A percentile compares a stretch with the other conserved stretches of the same genome.
phyloP scores from a whole-genome alignment of 2,797 vertebrate species.

The Carapus acus region DNA sequence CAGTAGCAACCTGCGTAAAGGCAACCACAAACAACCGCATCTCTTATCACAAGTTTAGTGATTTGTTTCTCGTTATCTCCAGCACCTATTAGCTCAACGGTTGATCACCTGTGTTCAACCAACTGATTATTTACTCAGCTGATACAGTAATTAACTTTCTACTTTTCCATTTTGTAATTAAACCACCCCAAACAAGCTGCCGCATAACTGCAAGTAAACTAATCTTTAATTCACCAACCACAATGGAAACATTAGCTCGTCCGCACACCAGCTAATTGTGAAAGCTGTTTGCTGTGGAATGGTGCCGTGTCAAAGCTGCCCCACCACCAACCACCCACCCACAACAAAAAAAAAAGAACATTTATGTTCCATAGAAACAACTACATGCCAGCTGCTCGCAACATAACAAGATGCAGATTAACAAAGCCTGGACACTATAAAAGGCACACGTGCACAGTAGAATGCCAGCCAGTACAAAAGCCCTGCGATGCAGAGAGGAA shows the following conservation, averaged over 20 bases:
- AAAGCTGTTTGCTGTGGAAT: constrained; percentile 10
- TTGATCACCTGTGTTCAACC: too few relatives aligned
- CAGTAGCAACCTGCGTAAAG: neutral
- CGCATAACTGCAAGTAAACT: constrained; percentile 1
- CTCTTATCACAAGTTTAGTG: constrained; percentile 16
- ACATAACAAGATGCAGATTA: constrained; percentile 12
- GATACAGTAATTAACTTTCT: neutral
- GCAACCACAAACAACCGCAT: constrained; percentile 18
- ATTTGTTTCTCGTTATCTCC: constrained; percentile 32
- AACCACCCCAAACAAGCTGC: constrained; percentile 5
- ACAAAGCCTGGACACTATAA: neutral
- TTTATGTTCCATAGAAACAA: constrained; percentile 14
- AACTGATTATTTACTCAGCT: neutral
- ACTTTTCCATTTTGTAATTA: constrained; percentile 5
- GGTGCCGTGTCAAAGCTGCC: constrained; percentile 15
- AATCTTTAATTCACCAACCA: neutral
- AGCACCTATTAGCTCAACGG: constrained; percentile 6
- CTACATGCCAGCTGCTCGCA: neutral
- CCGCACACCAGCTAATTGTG: constrained; percentile 3
- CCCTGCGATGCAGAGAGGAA: too few relatives aligned
- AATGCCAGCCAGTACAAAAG: neutral
- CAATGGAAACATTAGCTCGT: neutral
- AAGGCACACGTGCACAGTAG: neutral
- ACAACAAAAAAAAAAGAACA: constrained; percentile 3
- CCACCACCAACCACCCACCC: too few relatives aligned